These are phyloP conservation scores for Ariopsis seemanni DNA, from an alignment of 2,113 vertebrate genomes.

Conservation along the genomic window DNA sequence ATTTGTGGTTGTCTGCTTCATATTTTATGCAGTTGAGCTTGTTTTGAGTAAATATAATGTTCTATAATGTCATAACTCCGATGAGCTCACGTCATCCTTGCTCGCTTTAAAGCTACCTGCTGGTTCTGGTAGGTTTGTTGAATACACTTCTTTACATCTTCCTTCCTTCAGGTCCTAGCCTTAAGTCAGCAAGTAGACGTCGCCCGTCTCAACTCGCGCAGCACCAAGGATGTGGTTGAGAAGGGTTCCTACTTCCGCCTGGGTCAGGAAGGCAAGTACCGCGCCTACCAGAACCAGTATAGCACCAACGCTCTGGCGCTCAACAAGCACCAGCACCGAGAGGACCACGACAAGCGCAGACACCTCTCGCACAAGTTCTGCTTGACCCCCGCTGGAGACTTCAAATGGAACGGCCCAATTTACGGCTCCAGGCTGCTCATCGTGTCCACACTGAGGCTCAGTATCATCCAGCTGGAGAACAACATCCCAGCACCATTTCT, in stretches of 20 bases:
- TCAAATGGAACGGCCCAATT: slow-evolving; percentile 97
- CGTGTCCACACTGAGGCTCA: slow-evolving; percentile 90
- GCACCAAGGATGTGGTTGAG: slow-evolving; percentile 80
- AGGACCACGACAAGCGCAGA: slow-evolving; percentile 96
- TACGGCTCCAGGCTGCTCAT: slow-evolving; percentile 91
- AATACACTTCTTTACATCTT: neutral
- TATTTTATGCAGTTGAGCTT: neutral
- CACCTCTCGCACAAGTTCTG: slow-evolving; percentile 98
- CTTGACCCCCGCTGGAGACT: slow-evolving; percentile 89
- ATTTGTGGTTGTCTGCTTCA: neutral
- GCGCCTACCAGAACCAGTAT: slow-evolving; percentile 96
- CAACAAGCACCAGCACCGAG: slow-evolving; percentile 97
- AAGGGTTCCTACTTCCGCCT: slow-evolving; percentile 86
- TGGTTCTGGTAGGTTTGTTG: neutral
- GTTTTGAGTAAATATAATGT: neutral
- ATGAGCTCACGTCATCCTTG: neutral
- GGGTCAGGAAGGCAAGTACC: slow-evolving; percentile 95
- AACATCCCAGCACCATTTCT: slow-evolving; percentile 93
- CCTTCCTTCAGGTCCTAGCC: slow-evolving; percentile 80
- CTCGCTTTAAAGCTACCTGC: too few relatives aligned
- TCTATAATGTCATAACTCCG: neutral
- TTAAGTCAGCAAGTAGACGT: slow-evolving; percentile 89
- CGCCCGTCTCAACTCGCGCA: slow-evolving; percentile 79
- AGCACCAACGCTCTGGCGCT: slow-evolving; percentile 92
- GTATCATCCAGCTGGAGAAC: slow-evolving; percentile 94